Conservation (phyloP, 2,888 invertebrate species). For the Apoderus coryli region DNA sequence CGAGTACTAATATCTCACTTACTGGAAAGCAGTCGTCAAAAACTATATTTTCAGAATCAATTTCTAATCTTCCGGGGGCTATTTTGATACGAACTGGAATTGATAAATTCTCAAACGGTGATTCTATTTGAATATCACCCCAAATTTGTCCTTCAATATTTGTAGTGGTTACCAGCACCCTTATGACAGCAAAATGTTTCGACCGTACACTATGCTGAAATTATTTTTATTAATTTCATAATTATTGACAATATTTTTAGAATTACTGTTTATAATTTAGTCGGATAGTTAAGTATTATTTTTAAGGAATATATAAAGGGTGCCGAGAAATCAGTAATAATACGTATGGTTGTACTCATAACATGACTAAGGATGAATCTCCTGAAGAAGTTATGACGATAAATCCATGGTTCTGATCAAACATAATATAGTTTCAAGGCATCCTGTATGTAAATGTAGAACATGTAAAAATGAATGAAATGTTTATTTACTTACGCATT, state of each 20-base stretch:
- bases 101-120: slow-evolving; percentile 51
- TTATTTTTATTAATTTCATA: slow-evolving; percentile 9
- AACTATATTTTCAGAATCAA: slow-evolving; percentile 49
- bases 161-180: slow-evolving; percentile 53
- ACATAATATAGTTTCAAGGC: too few species aligned
- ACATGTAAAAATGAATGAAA: too few species aligned
- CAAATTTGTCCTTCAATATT: slow-evolving; percentile 49
- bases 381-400: too few species aligned
- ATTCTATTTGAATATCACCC: slow-evolving; percentile 58
- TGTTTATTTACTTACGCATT: slow-evolving; percentile 26
- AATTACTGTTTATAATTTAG: too few species aligned
- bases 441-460: too few species aligned
- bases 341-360: too few species aligned
- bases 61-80: slow-evolving; percentile 57
- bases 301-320: too few species aligned
- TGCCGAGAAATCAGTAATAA: too few species aligned
- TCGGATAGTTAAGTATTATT: too few species aligned
- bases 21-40: slow-evolving; percentile 73
- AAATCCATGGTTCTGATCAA: too few species aligned
- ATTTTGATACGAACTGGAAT: slow-evolving; percentile 61
- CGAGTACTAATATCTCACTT: slow-evolving; percentile 32
- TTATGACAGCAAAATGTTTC: slow-evolving; percentile 52
- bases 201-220: slow-evolving; percentile 41
- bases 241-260: not conserved
- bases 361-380: too few species aligned